These are phyloP conservation scores for Irena cyanogastra DNA, from an alignment of 2,113 vertebrate genomes.

Conservation along the genomic window DNA sequence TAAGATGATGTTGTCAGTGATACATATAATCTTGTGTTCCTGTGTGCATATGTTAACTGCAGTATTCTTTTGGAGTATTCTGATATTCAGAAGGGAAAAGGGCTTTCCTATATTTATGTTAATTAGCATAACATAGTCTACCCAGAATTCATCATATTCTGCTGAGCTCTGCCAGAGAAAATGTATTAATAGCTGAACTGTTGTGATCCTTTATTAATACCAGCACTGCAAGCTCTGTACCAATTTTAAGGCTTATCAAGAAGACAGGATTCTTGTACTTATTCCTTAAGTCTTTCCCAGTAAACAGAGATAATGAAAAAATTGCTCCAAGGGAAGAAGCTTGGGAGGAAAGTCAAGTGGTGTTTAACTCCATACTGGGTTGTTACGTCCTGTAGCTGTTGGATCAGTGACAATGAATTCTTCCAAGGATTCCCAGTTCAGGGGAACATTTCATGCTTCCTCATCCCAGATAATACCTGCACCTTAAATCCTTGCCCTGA, in stretches of 20 bases:
- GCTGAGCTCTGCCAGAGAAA: slow-evolving; percentile 43
- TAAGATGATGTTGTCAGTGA: slow-evolving; percentile 35
- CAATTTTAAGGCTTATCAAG: background rate
- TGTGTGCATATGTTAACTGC: slow-evolving; percentile 44
- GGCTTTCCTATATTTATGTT: slow-evolving; percentile 60
- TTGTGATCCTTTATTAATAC: slow-evolving; percentile 42
- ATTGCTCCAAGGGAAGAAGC: background rate
- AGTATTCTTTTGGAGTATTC: background rate
- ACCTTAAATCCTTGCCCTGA: background rate
- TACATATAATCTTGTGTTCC: slow-evolving; percentile 35
- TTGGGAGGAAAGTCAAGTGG: background rate
- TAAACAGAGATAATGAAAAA: slow-evolving; percentile 28
- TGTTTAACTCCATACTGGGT: background rate
- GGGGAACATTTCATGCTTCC: background rate
- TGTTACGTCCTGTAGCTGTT: background rate
- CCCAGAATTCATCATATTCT: slow-evolving; percentile 49
- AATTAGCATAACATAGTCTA: slow-evolving; percentile 48
- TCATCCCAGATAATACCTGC: background rate
- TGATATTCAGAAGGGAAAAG: slow-evolving; percentile 40
- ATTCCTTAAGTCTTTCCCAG: background rate
- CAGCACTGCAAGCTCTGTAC: background rate
- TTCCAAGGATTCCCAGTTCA: background rate
- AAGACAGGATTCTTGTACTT: slow-evolving; percentile 1
- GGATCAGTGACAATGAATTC: background rate
- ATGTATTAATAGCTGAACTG: slow-evolving; percentile 64